phyloP scores from a whole-genome alignment of 2,113 vertebrate genomes.

The Plecotus auritus region DNA sequence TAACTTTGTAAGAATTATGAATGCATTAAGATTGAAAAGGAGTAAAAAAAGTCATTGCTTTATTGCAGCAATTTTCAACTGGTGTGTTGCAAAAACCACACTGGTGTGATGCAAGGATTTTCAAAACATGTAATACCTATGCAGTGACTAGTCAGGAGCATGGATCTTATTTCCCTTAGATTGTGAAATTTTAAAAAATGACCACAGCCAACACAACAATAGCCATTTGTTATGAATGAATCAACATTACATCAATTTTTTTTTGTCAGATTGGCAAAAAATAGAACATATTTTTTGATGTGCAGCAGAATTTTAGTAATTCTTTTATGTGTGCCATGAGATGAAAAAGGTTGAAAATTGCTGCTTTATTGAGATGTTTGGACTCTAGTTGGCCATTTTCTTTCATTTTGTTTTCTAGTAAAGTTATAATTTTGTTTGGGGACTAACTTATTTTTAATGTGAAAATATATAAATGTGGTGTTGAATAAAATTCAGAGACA shows the following conservation, averaged over 20 bases:
- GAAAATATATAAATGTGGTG: neutral
- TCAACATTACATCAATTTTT: neutral
- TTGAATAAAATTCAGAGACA: neutral
- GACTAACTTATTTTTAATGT: conserved; percentile 18
- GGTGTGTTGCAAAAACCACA: neutral
- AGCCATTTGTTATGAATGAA: neutral
- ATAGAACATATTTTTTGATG: neutral
- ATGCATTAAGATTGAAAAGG: neutral
- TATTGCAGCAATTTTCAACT: neutral
- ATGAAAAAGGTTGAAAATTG: neutral
- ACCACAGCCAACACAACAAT: neutral
- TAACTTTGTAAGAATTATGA: neutral
- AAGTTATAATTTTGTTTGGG: neutral
- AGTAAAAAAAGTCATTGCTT: neutral
- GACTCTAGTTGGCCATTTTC: neutral
- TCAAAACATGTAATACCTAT: neutral
- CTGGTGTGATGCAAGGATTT: neutral
- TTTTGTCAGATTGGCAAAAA: neutral
- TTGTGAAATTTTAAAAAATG: neutral
- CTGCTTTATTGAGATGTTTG: neutral
- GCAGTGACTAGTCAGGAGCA: neutral
- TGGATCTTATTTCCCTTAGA: neutral
- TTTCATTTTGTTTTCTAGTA: conserved; percentile 1
- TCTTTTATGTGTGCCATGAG: neutral
- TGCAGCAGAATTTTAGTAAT: neutral